Conservation (phyloP, 1,140 invertebrate genomes). For the Diuraphis noxia region DNA sequence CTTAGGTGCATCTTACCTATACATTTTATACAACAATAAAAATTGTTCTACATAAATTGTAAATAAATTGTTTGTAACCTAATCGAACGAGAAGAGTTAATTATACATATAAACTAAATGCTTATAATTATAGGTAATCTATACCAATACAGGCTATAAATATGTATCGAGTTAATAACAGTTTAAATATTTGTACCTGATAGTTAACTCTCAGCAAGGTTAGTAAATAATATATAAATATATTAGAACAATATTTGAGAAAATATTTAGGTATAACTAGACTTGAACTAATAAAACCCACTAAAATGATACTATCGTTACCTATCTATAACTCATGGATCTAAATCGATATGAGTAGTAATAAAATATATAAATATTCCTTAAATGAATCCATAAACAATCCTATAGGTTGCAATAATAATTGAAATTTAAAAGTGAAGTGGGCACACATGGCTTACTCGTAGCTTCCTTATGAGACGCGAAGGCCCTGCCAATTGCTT, state of each 20-base stretch:
- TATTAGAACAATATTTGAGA: too few relatives aligned
- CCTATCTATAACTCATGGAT: neutral
- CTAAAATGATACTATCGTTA: neutral
- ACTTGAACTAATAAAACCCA: neutral
- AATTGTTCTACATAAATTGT: neutral
- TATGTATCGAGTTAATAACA: neutral
- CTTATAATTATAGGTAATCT: neutral
- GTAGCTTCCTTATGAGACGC: too few relatives aligned
- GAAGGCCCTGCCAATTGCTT: too few relatives aligned
- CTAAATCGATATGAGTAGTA: neutral
- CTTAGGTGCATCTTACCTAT: neutral
- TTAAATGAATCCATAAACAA: too few relatives aligned
- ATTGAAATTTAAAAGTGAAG: too few relatives aligned
- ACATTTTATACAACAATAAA: neutral
- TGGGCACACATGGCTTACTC: too few relatives aligned
- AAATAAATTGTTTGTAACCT: neutral
- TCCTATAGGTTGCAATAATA: too few relatives aligned
- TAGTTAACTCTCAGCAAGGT: neutral
- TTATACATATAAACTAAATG: neutral
- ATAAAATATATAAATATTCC: too few relatives aligned
- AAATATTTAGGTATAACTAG: neutral
- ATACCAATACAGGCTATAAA: neutral
- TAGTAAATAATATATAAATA: too few relatives aligned
- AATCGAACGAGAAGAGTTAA: neutral
- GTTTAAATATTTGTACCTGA: neutral